These are phyloP conservation scores for Albula goreensis DNA, from an alignment of 2,113 vertebrate species.

Conservation along the genomic window DNA sequence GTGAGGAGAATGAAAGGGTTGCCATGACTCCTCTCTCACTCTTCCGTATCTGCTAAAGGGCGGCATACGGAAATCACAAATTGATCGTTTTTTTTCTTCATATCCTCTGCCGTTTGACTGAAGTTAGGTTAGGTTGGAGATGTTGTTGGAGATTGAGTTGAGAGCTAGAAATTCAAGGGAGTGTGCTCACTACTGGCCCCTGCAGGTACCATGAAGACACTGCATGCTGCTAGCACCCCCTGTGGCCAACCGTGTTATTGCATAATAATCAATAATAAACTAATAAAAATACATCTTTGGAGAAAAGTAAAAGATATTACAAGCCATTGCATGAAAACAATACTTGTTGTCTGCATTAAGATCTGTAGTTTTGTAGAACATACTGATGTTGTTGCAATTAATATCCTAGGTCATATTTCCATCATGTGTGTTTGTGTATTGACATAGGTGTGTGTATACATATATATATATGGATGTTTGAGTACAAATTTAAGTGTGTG, in stretches of 20 bases:
- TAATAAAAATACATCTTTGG: neutral
- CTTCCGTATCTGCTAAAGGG: constrained; percentile 61
- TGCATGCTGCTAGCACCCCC: neutral
- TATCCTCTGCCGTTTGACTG: constrained; percentile 63
- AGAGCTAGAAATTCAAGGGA: constrained; percentile 53
- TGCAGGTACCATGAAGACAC: neutral
- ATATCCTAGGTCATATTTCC: too few species aligned
- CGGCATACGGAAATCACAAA: constrained; percentile 72
- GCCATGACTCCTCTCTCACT: constrained; percentile 55
- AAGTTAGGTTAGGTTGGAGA: constrained; percentile 51
- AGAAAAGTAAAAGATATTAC: too few species aligned
- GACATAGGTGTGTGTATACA: too few species aligned
- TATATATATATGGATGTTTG: too few species aligned
- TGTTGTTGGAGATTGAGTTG: constrained; percentile 46
- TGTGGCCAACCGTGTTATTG: neutral
- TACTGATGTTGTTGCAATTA: too few species aligned
- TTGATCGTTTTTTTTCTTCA: constrained; percentile 62
- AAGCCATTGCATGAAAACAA: too few species aligned
- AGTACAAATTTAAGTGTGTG: too few species aligned
- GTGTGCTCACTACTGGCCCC: constrained; percentile 32
- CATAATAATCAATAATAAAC: neutral
- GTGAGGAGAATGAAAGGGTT: constrained; percentile 41
- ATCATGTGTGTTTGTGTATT: too few species aligned
- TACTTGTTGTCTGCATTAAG: too few species aligned
- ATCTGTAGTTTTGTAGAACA: too few species aligned